Base-by-base conservation (phyloP, 2,888 invertebrate species). In the Xylota segnis region DNA sequence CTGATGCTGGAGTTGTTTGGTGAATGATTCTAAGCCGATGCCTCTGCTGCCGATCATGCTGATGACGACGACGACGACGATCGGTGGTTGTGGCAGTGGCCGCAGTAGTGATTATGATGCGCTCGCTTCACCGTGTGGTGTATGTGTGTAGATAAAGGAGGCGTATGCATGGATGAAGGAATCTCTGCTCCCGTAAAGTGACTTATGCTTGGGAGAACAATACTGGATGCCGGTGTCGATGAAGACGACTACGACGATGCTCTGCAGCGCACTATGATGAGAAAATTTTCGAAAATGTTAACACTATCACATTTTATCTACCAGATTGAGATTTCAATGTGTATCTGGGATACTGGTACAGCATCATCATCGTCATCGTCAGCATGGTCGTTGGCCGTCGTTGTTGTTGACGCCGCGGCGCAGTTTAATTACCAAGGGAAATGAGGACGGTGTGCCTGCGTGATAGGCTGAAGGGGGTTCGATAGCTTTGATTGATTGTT, bases 401-500 rank as follows among this genome's bases (percentile, higher is more conserved):
- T 47, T 76, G 78, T 54, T 83, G 78, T 78, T 82, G 71, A 86
- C 86, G 76, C 76, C 81, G 63, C 50, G 47, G 58, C 59, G 72
- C 68, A 50, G 66, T 86, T 82, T 86, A 86, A 86, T 86, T 86
- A 82, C 82, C 81, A 82, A 82, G 76, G 82, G 86, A 82, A 82
- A 84, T 84, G 82, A 65, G 76, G 32, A 65, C 66, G 29, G n/a
- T 23, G 14, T 45, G 54, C 12, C n/a, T n/a, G 58, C 9, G 40
- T 29, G 58, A 29, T 27, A 29, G 54, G 12, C 45, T 29, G 65
- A 37, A n/a, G 58, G 52, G 37, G 66, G 45, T 70, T 66, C 56
- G 86, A 82, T 82, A 86, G 61, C 66, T 82, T 86, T 86, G 86
- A 86, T 86, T 86, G 86, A 86, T 86, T 86, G 82, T 77, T 27